Conservation (phyloP, 2,797 vertebrate genomes). For the Eospalax fontanierii region DNA sequence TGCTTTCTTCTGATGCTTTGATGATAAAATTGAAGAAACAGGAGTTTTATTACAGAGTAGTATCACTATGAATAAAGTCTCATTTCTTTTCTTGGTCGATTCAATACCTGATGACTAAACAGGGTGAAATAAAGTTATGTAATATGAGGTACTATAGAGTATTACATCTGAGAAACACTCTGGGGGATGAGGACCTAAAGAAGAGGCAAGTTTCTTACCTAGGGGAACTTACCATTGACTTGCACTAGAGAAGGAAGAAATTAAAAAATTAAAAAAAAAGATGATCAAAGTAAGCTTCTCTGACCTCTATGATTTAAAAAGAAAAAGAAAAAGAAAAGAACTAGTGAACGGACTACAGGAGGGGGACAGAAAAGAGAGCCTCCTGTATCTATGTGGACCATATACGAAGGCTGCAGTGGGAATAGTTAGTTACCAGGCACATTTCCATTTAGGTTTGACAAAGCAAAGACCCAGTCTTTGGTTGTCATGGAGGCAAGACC, state of each 20-base stretch:
- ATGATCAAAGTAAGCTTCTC: not conserved
- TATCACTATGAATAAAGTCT: not conserved
- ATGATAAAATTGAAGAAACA: not conserved
- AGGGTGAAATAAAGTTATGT: not conserved
- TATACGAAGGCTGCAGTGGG: not conserved
- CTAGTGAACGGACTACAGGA: too few relatives aligned
- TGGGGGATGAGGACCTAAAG: not conserved
- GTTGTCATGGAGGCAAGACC: not conserved
- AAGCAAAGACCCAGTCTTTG: not conserved
- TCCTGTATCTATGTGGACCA: not conserved
- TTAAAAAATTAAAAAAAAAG: not conserved
- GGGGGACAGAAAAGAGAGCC: not conserved
- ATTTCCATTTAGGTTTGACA: not conserved
- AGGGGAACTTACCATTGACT: not conserved
- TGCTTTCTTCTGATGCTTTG: conserved; percentile 19
- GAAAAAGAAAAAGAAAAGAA: too few relatives aligned
- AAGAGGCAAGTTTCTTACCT: not conserved
- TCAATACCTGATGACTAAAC: not conserved
- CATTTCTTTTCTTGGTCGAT: not conserved
- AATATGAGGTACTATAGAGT: not conserved
- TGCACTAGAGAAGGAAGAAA: not conserved
- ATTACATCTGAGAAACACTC: not conserved
- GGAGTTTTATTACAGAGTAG: not conserved
- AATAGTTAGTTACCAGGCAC: not conserved
- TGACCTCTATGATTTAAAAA: not conserved